Evolutionary conservation across 2,113 vertebrate species (phyloP).

Genomic region (Gnathonemus longibarbis): DNA sequence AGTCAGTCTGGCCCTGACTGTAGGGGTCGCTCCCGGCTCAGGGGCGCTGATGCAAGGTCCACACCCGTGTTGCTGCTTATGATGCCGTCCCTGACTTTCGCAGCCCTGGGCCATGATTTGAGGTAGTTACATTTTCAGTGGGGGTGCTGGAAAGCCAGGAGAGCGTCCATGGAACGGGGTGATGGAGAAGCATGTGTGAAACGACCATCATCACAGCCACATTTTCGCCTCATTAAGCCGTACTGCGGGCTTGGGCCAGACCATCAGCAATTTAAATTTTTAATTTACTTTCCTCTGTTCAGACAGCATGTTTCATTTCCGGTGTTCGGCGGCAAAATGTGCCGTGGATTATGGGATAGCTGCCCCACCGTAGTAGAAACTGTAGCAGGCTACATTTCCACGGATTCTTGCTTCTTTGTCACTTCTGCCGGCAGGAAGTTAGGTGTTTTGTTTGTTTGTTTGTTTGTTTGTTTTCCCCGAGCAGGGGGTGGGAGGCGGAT

Average conservation of each 20-base stretch:
- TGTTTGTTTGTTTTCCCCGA: background rate
- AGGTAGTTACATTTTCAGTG: background rate
- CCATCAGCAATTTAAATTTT: background rate
- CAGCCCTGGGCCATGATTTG: background rate
- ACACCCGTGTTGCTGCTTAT: background rate
- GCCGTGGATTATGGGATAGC: background rate
- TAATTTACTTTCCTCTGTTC: background rate
- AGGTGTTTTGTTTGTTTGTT: no score
- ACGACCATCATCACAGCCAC: background rate
- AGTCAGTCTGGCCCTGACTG: background rate
- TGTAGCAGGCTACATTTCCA: background rate
- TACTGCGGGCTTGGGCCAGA: background rate
- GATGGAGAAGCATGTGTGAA: background rate
- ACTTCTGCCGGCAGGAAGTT: background rate
- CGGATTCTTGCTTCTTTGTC: background rate
- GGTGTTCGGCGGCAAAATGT: background rate
- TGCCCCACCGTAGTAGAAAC: background rate
- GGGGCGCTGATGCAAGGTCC: background rate
- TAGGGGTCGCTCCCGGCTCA: background rate
- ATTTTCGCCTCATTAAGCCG: background rate
- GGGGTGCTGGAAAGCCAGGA: background rate
- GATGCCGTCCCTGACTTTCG: background rate
- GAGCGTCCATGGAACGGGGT: background rate
- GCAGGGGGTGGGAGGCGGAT: background rate
- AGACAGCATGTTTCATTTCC: background rate